A percentile compares a stretch with the other conserved stretches of the same genome.
Evolutionary conservation across 2,797 vertebrate genomes (phyloP).

Genomic region (Zalophus californianus): DNA sequence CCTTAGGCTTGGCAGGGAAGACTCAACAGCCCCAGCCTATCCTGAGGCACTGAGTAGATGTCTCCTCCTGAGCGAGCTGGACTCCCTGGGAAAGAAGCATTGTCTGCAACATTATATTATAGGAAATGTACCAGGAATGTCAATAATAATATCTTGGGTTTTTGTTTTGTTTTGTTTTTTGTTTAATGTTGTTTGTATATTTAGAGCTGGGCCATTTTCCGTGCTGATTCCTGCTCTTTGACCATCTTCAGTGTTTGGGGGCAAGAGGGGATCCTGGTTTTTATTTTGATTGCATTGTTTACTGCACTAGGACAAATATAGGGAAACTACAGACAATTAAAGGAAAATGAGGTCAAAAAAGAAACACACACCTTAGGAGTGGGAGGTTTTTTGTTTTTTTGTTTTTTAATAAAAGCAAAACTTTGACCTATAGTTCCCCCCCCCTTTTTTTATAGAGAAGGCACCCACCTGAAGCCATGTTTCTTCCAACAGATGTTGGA

Average conservation of each 20-base stretch:
- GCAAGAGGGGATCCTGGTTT: slow-evolving; percentile 64
- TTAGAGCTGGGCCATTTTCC: slow-evolving; percentile 79
- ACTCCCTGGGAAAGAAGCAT: slow-evolving; percentile 75
- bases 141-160: slow-evolving; percentile 77
- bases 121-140: slow-evolving; percentile 83
- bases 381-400: slow-evolving; percentile 66
- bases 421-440: slow-evolving; percentile 67
- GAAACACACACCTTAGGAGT: slow-evolving; percentile 71
- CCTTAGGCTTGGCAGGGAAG: slow-evolving; percentile 71
- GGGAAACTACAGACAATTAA: slow-evolving; percentile 74
- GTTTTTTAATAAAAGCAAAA: slow-evolving; percentile 85
- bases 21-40: slow-evolving; percentile 62
- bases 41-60: slow-evolving; percentile 38
- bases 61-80: slow-evolving; percentile 80
- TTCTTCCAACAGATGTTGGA: slow-evolving; percentile 53
- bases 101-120: slow-evolving; percentile 79
- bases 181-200: slow-evolving; percentile 75
- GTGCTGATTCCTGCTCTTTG: slow-evolving; percentile 55
- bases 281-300: slow-evolving; percentile 71
- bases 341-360: slow-evolving; percentile 73
- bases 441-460: slow-evolving; percentile 39
- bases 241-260: slow-evolving; percentile 58
- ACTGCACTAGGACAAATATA: slow-evolving; percentile 69
- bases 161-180: slow-evolving; percentile 60
- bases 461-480: slow-evolving; percentile 50